Base-by-base conservation (phyloP, 2,888 invertebrate genomes). In the Apamea monoglypha region DNA sequence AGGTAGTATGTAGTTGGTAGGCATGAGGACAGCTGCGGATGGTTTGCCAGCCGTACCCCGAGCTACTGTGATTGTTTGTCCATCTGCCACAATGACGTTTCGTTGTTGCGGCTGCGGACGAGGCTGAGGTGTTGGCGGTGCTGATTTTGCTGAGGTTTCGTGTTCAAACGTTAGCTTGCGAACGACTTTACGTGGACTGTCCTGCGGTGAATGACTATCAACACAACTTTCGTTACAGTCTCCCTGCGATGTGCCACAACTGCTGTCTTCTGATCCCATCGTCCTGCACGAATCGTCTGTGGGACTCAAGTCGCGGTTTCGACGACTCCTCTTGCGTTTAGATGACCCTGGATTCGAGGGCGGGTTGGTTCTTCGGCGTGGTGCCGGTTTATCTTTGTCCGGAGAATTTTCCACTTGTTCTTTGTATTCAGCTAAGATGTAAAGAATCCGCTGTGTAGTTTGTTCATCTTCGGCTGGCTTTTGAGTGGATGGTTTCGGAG, bases 391-490 rank as follows among this genome's bases (percentile, higher is more conserved):
- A 92, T 98, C 98, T 91, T 98, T 98, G 94, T 98, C 98, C 0
- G 98, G 98, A 1, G 98, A 98, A 91, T 98, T 98, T 88, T 98
- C 97, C 67, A 98, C 96, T 91, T 98, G 98, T 90, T 98, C 98
- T 71, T 98, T 98, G 92, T 98, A 98, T 91, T 98, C 98, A 0
- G 98, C 98, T 72, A 98, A 93, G 89, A 98, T 98, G 86, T 98
- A 98, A 82, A 98, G 97, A 89, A 98, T 98, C 87, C 98, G 97
- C 91, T 98, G 98, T 0, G 98, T 98, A 0, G 98, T 98, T 92
- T 98, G 98, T 91, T 98, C 98, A 90, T 98, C 98, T 95, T 98
- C 98, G 86, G 98, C 97, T 2, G 98, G 98, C 92, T 98, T 98
- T 88, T 98, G 98, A 81, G 95, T 91, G 0, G 96, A 95, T 2